Evolutionary conservation across 2,888 invertebrate species (phyloP).

Genomic region (Drosophila monieri): DNA sequence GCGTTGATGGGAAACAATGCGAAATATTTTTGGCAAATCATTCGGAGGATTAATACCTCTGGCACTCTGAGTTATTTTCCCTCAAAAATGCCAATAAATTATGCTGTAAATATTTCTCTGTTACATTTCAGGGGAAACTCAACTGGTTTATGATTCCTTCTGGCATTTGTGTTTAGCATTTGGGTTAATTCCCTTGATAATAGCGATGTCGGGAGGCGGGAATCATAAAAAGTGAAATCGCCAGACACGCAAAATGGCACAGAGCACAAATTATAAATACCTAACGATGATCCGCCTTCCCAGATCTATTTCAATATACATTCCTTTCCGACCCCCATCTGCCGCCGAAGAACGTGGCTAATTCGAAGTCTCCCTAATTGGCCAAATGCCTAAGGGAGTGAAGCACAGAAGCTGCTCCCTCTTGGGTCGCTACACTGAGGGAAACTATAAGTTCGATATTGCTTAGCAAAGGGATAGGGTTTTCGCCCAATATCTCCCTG

Average conservation of each 20-base stretch:
- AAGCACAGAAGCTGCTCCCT: conserved; percentile 9
- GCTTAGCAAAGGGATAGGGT: neutral
- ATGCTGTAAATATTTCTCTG: neutral
- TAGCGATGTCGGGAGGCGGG: conserved; percentile 17
- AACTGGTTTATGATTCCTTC: conserved; percentile 2
- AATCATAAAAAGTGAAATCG: conserved; percentile 27
- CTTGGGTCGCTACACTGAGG: conserved; percentile 8
- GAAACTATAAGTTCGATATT: neutral
- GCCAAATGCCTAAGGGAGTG: conserved; percentile 23
- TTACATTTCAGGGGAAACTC: neutral
- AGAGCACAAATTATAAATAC: conserved; percentile 30
- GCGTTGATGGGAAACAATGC: conserved; percentile 14
- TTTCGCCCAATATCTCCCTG: neutral
- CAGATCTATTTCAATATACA: conserved; percentile 20
- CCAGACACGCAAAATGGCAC: conserved; percentile 41
- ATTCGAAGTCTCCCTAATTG: conserved; percentile 54
- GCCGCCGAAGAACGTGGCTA: conserved; percentile 34
- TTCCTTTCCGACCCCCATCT: conserved; percentile 18
- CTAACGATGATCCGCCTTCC: conserved; percentile 21
- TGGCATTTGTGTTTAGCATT: conserved; percentile 14
- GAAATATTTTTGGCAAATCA: neutral
- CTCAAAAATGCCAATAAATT: conserved; percentile 6
- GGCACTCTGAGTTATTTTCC: conserved; percentile 4
- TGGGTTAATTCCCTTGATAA: conserved; percentile 32
- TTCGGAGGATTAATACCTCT: neutral